A percentile compares a stretch with the other conserved stretches of the same genome.
Conservation (phyloP, 2,888 invertebrate genomes). For the Oxycera nigricornis region DNA sequence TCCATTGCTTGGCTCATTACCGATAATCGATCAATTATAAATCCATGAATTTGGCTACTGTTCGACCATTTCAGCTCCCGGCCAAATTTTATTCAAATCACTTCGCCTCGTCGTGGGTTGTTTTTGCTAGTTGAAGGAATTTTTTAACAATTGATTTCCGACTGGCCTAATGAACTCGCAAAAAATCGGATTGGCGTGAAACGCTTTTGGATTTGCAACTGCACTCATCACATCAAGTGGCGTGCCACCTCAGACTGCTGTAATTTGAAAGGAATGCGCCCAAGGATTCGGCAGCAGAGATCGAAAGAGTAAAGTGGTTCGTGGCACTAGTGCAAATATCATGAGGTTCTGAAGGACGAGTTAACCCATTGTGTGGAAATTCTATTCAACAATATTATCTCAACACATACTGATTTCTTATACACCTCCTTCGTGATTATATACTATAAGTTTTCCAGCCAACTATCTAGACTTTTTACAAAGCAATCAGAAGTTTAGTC, state of each 20-base stretch:
- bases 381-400: neutral
- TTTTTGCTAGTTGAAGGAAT: neutral
- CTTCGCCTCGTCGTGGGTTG: neutral
- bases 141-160: slow-evolving; percentile 30
- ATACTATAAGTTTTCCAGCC: neutral
- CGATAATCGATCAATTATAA: slow-evolving; percentile 43
- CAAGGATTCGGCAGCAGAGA: neutral
- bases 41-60: slow-evolving; percentile 42
- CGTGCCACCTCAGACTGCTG: slow-evolving; percentile 42
- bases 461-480: too few species aligned
- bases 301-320: neutral
- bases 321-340: neutral
- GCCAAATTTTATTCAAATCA: slow-evolving; percentile 43
- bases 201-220: slow-evolving; percentile 18
- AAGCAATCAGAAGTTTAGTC: too few species aligned
- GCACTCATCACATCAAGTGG: slow-evolving; percentile 23
- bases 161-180: slow-evolving; percentile 15
- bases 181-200: slow-evolving; percentile 35
- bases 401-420: neutral
- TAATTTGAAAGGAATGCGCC: slow-evolving; percentile 42
- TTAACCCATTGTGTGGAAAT: neutral
- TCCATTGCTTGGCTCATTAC: slow-evolving; percentile 3
- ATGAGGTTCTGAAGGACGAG: neutral
- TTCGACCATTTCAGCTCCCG: slow-evolving; percentile 33
- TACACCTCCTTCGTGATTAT: neutral